These are phyloP conservation scores for Drosophila gunungcola DNA, from an alignment of 1,140 invertebrate genomes.

Conservation along the genomic window DNA sequence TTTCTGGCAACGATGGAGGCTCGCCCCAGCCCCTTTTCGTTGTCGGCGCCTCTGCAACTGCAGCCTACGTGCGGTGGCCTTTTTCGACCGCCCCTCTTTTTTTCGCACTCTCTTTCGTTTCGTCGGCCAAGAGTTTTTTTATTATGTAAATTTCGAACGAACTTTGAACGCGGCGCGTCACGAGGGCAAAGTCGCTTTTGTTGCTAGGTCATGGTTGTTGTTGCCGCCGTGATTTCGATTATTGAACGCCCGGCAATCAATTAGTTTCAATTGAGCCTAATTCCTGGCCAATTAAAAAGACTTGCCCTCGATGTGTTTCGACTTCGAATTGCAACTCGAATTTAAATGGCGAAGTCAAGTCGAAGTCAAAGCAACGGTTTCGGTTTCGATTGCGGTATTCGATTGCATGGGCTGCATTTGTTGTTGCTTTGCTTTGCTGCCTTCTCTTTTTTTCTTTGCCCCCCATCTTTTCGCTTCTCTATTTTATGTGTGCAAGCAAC, in stretches of 20 bases:
- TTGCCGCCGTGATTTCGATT: conserved; percentile 34
- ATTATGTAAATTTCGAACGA: conserved; percentile 47
- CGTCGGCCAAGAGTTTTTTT: conserved; percentile 17
- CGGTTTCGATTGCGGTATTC: conserved; percentile 35
- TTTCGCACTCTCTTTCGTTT: neutral
- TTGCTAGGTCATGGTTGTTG: conserved; percentile 51
- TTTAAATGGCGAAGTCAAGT: conserved; percentile 37
- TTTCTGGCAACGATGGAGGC: neutral
- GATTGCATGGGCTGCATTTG: conserved; percentile 34
- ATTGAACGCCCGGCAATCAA: conserved; percentile 34
- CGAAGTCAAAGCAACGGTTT: conserved; percentile 43
- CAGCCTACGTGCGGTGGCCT: conserved; percentile 27
- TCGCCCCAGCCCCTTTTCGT: neutral
- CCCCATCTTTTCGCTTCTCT: conserved; percentile 16
- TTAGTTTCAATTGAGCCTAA: conserved; percentile 67
- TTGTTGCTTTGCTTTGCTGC: conserved; percentile 18
- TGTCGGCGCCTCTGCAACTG: conserved; percentile 24
- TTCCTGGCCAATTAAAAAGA: conserved; percentile 41
- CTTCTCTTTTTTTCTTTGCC: conserved; percentile 21
- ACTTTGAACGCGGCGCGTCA: conserved; percentile 47
- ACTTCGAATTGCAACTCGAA: conserved; percentile 35
- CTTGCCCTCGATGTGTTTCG: conserved; percentile 7
- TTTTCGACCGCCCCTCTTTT: neutral
- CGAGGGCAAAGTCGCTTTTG: conserved; percentile 46
- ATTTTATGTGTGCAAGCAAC: conserved; percentile 22